Percentiles rank a stretch among this genome's conserved stretches.
Conservation (phyloP, 1,140 invertebrate genomes). For the Ridgeia piscesae region DNA sequence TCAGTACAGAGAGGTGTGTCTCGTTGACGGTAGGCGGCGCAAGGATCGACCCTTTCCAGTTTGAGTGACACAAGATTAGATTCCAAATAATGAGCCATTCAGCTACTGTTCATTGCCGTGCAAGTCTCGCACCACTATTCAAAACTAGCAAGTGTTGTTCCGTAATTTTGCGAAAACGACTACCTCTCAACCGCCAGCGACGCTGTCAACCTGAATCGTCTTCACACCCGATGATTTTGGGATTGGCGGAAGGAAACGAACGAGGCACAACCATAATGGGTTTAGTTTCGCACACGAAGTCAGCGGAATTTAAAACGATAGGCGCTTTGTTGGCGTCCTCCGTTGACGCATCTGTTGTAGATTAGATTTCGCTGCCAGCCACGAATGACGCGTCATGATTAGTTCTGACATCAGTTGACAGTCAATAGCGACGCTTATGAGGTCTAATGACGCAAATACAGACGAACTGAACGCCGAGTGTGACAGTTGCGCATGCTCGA, state of each 20-base stretch:
- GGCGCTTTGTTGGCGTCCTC: not conserved
- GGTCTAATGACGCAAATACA: not conserved
- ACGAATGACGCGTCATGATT: not conserved
- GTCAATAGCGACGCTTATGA: not conserved
- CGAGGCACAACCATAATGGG: not conserved
- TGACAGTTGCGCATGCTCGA: not conserved
- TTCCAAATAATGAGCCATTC: not conserved
- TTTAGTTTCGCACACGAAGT: not conserved
- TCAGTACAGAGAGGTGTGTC: not conserved
- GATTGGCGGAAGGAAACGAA: too few relatives aligned
- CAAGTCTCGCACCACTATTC: not conserved
- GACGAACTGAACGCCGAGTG: not conserved
- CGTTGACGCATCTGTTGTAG: not conserved
- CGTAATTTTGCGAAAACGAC: not conserved
- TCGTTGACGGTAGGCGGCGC: not conserved
- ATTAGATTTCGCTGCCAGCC: not conserved
- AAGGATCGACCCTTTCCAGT: not conserved
- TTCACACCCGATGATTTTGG: not conserved
- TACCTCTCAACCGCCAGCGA: not conserved
- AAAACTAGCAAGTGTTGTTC: not conserved
- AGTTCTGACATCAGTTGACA: not conserved
- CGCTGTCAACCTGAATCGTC: not conserved
- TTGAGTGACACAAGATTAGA: not conserved
- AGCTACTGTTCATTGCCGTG: not conserved
- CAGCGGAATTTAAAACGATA: slow-evolving; percentile 5